Evolutionary conservation across 35 echinoderm and acorn worm genomes (phyloP).

Genomic region (Stichopus chloronotus): DNA sequence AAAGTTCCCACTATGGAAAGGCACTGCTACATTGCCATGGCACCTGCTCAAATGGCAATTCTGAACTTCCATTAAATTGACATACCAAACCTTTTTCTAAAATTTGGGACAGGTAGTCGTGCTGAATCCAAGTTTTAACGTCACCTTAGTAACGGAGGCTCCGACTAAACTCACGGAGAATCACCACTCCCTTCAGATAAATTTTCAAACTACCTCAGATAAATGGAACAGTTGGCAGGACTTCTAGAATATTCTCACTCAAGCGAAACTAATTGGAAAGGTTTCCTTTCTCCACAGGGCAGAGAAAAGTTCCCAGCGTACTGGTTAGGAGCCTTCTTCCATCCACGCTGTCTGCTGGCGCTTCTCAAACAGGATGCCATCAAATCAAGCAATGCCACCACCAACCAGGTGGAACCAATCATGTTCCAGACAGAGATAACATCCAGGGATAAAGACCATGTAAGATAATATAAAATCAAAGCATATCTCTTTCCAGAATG

Average conservation of each 20-base stretch:
- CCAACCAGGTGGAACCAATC: constrained; percentile 81
- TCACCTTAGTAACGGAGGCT: too few relatives aligned
- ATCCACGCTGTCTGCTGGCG: constrained; percentile 78
- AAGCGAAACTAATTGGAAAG: background rate
- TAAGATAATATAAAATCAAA: constrained; percentile 33
- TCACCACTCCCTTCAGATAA: too few relatives aligned
- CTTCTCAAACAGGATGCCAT: constrained; percentile 92
- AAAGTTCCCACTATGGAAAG: too few relatives aligned
- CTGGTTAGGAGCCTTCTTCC: constrained; percentile 97
- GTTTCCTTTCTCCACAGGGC: constrained; percentile 62
- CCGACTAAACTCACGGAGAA: too few relatives aligned
- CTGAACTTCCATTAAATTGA: too few relatives aligned
- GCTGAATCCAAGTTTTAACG: too few relatives aligned
- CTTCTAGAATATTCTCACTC: background rate
- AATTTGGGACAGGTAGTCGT: too few relatives aligned
- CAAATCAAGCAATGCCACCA: constrained; percentile 62
- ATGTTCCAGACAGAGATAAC: constrained; percentile 98
- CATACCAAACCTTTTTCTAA: too few relatives aligned
- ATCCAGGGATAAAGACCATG: constrained; percentile 95
- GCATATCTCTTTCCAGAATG: background rate
- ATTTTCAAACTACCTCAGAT: background rate
- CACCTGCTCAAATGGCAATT: too few relatives aligned
- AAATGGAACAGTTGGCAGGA: background rate
- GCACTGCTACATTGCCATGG: too few relatives aligned
- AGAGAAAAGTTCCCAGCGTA: constrained; percentile 93